Evolutionary conservation across 53 echinoderm and acorn worm species (phyloP), one percentile per base, ranked within the genome.

Genomic region (Crossaster papposus): DNA sequence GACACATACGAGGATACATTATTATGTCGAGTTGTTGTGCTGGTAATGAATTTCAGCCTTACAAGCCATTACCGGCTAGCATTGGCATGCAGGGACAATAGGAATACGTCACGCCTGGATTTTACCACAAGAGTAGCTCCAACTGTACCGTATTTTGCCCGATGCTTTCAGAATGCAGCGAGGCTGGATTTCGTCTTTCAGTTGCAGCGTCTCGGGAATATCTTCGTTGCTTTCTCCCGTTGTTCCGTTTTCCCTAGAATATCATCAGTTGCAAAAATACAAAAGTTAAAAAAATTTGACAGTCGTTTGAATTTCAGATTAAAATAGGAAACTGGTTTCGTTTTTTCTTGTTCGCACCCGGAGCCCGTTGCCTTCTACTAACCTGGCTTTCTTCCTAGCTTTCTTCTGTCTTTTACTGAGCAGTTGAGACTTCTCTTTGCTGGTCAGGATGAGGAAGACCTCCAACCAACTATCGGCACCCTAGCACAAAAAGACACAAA

Each of bases 391-490:
- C 85, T 95, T 96, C 26, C 99, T 88, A 7, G 93, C 93, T 83
- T 93, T 91, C 84, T 93, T 96, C 83, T 92, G 95, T 74, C 93
- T 93, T 70, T 96, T 96, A 64, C 91, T 95, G 24, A 99, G 89
- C 58, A 86, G 32, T 80, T 99, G 96, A 81, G 90, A 91, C 68
- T 81, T 88, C 71, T 99, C 99, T 31, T 99, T 92, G 17, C 86
- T 89, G 2, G 92, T 88, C 72, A 92, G 85, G 20, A 96, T 58
- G 2, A 85, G 79, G 68, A 99, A 99, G 7, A 99, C 51, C 51
- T 99, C 99, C 30, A 99, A 73, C 78, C 84, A 72, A 6, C 92
- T 71, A 65, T 94, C 94, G 0, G 94, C 91, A 52, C 96, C 96
- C 96, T 96, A 85, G 0, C 28, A 34, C 7, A 55, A 77, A 22